Evolutionary conservation across 1,140 invertebrate genomes (phyloP).

Genomic region (Nomia melanderi): DNA sequence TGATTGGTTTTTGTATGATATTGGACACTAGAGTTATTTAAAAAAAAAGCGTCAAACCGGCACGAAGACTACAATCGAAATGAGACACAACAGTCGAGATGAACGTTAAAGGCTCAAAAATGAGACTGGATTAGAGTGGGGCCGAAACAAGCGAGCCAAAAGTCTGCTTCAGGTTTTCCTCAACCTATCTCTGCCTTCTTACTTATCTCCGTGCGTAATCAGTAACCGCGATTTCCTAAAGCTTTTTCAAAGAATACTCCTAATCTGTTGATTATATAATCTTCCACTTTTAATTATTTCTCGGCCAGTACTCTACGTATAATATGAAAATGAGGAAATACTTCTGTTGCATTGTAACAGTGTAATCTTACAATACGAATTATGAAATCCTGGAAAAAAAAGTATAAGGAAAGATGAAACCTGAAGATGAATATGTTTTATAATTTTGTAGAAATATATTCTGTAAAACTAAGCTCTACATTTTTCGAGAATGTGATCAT

Average conservation of each 20-base stretch:
- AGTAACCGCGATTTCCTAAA: background rate
- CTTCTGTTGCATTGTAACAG: too few relatives aligned
- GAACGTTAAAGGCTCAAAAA: constrained; percentile 2
- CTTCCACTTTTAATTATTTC: too few relatives aligned
- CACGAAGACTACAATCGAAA: background rate
- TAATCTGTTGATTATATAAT: too few relatives aligned
- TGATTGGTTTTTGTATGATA: background rate
- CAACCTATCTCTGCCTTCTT: too few relatives aligned
- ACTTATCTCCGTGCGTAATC: background rate
- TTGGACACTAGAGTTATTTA: too few relatives aligned
- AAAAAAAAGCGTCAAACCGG: background rate
- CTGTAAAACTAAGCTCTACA: too few relatives aligned
- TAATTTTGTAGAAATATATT: background rate
- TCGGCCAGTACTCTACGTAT: too few relatives aligned
- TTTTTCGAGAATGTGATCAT: too few relatives aligned
- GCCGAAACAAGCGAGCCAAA: background rate
- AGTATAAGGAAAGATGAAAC: background rate
- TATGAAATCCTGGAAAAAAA: background rate
- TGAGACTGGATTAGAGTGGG: background rate
- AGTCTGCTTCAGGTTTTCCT: background rate
- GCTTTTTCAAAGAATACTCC: too few relatives aligned
- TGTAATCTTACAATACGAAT: background rate
- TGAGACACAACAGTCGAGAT: background rate
- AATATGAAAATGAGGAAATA: too few relatives aligned
- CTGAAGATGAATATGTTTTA: background rate